Evolutionary conservation across 2,113 vertebrate species (phyloP).

Genomic region (Trematocara unimaculatum): DNA sequence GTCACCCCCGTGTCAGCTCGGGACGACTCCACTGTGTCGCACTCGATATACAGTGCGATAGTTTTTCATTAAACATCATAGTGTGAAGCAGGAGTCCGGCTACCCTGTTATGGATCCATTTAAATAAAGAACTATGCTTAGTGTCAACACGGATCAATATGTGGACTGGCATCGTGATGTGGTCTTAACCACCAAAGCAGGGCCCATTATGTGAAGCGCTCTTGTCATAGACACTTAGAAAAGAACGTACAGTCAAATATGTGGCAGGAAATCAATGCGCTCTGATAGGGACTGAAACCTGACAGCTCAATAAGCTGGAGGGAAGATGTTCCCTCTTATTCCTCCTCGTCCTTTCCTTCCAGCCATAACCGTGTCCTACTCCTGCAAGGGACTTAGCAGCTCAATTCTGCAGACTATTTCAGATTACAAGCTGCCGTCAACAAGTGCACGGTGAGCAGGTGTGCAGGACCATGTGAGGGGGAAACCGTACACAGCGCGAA

Average conservation of each 20-base stretch:
- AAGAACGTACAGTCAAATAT: slow-evolving; percentile 3
- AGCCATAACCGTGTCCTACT: slow-evolving; percentile 9
- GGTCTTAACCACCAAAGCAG: slow-evolving; percentile 35
- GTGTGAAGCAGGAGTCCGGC: slow-evolving; percentile 29
- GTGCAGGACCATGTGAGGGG: neutral
- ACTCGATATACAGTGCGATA: neutral
- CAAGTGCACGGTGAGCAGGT: slow-evolving; percentile 21
- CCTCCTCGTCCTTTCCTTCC: neutral
- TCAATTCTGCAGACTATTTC: slow-evolving; percentile 41
- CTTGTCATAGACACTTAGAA: slow-evolving; percentile 12
- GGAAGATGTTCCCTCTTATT: slow-evolving; percentile 11
- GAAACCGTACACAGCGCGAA: neutral
- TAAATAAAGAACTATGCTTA: slow-evolving; percentile 29
- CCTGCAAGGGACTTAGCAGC: slow-evolving; percentile 47
- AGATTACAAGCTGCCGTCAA: slow-evolving; percentile 55
- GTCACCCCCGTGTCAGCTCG: neutral
- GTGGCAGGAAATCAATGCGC: slow-evolving; percentile 60
- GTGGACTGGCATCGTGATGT: slow-evolving; percentile 35
- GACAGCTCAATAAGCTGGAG: slow-evolving; percentile 63
- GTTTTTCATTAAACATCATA: slow-evolving; percentile 35
- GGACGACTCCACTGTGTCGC: neutral
- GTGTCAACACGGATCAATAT: slow-evolving; percentile 57
- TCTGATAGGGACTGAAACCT: slow-evolving; percentile 44
- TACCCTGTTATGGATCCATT: slow-evolving; percentile 39
- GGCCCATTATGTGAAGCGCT: slow-evolving; percentile 6